Percentiles rank a stretch among this genome's conserved stretches.
Evolutionary conservation across 2,888 invertebrate species (phyloP).

Genomic region (Drosophila kambysellisi): DNA sequence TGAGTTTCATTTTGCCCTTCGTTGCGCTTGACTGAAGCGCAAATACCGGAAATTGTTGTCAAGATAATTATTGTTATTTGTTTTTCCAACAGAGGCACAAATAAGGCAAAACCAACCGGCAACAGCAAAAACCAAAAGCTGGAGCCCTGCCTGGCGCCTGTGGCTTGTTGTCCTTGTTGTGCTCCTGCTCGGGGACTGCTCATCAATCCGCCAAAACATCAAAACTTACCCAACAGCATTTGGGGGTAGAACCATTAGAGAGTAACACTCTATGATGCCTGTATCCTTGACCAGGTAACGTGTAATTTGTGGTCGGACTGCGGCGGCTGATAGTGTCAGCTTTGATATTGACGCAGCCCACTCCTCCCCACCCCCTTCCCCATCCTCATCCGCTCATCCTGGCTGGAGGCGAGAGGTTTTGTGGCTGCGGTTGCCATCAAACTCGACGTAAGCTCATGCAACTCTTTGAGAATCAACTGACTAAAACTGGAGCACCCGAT

Average conservation of each 20-base stretch:
- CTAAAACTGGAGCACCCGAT: conserved; percentile 76
- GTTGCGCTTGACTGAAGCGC: conserved; percentile 83
- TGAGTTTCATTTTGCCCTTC: conserved; percentile 74
- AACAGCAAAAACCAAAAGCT: conserved; percentile 20
- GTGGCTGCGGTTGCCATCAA: conserved; percentile 60
- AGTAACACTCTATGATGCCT: conserved; percentile 16
- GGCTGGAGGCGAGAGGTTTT: conserved; percentile 11
- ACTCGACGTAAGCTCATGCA: conserved; percentile 61
- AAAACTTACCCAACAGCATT: conserved; percentile 45
- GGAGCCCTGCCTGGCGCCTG: conserved; percentile 15
- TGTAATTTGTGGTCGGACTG: conserved; percentile 67
- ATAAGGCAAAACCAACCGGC: conserved; percentile 27
- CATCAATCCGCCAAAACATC: conserved; percentile 75
- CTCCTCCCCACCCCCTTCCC: not conserved
- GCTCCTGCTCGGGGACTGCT: conserved; percentile 44
- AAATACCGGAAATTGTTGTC: conserved; percentile 85
- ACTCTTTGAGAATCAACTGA: conserved; percentile 65
- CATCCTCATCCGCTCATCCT: too few relatives aligned
- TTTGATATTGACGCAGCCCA: conserved; percentile 5
- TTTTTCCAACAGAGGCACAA: conserved; percentile 68
- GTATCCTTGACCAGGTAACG: conserved; percentile 46
- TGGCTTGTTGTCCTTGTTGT: conserved; percentile 39
- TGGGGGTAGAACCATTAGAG: not conserved
- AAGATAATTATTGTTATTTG: conserved; percentile 85
- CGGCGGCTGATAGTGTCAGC: conserved; percentile 54